phyloP scores from a whole-genome alignment of 37 sponge, comb jelly and placozoan genomes.

The Beroe forskalii region DNA sequence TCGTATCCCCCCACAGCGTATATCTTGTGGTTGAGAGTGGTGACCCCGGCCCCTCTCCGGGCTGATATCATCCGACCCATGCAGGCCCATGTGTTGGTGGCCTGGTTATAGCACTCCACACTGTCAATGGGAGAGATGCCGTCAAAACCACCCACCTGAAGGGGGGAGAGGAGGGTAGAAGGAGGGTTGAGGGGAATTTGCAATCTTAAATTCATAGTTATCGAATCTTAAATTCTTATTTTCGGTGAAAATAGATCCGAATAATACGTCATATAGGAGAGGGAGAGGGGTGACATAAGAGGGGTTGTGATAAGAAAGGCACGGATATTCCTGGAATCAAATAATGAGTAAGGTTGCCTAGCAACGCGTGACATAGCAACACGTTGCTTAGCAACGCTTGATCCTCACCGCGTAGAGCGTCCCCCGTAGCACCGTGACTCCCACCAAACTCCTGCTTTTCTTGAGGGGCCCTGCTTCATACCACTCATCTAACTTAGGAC shows the following conservation, averaged over 20 bases:
- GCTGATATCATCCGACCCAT: constrained; percentile 49
- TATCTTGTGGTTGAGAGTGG: background rate
- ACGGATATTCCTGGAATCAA: no score
- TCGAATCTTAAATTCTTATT: no score
- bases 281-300: no score
- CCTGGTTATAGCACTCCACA: constrained; percentile 31
- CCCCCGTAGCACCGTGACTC: constrained; percentile 24
- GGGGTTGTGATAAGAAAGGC: no score
- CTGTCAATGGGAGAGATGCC: constrained; percentile 31
- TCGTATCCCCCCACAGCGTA: constrained; percentile 35
- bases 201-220: no score
- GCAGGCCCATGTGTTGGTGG: constrained; percentile 18
- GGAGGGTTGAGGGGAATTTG: no score
- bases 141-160: constrained; percentile 51
- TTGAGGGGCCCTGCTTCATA: constrained; percentile 3
- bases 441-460: constrained; percentile 29
- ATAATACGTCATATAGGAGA: no score
- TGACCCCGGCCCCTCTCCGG: constrained; percentile 14
- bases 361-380: no score
- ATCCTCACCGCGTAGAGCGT: constrained; percentile 11
- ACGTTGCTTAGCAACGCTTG: no score
- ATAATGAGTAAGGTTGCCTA: no score
- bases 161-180: background rate
- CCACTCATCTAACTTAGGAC: background rate
- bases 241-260: no score